Conservation (phyloP, 2,797 vertebrate species). For the Martes flavigula region DNA sequence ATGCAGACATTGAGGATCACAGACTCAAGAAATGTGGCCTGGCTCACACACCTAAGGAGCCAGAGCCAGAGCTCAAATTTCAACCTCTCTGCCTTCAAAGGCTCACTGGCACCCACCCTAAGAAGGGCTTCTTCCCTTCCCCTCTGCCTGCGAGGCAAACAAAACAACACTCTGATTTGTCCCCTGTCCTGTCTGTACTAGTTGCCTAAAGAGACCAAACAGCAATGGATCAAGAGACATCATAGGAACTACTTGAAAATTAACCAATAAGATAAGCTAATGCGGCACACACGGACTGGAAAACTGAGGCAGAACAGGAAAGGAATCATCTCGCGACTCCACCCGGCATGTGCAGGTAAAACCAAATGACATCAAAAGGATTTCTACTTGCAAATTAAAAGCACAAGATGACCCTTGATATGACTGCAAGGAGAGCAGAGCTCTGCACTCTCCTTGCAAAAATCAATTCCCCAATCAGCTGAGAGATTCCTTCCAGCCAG, state of each 20-base stretch:
- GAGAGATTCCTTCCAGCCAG: constrained; percentile 60
- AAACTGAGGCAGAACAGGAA: neutral
- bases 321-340: neutral
- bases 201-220: constrained; percentile 68
- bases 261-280: constrained; percentile 69
- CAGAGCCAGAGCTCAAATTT: neutral
- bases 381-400: constrained; percentile 58
- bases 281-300: neutral
- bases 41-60: neutral
- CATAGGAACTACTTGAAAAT: constrained; percentile 69
- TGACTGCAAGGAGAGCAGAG: constrained; percentile 48
- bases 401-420: constrained; percentile 38
- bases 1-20: neutral
- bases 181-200: constrained; percentile 37
- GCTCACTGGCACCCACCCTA: neutral
- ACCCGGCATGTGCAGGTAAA: constrained; percentile 23
- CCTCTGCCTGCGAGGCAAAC: neutral
- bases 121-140: neutral
- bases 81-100: constrained; percentile 39
- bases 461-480: constrained; percentile 61
- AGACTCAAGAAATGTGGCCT: neutral
- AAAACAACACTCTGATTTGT: neutral
- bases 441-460: constrained; percentile 61
- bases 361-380: constrained; percentile 46
- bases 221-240: constrained; percentile 59